Evolutionary conservation across 2,113 vertebrate genomes (phyloP), one percentile per base, ranked within the genome.

Genomic region (Macquaria ambigua): DNA sequence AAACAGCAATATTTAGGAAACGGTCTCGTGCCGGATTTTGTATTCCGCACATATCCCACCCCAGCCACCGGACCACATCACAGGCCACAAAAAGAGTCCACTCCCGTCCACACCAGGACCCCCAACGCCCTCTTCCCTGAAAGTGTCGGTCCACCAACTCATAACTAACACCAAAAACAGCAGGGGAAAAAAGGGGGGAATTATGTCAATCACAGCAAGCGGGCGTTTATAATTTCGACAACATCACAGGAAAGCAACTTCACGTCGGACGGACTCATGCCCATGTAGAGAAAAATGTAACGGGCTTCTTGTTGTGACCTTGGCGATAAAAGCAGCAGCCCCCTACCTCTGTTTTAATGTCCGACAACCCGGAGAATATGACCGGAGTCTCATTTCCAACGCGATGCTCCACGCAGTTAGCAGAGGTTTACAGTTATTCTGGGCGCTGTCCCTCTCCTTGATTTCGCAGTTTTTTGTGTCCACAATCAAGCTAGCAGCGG

Each of bases 401-500:
- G 28, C 91, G 89, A 74, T 87, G 87, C 84, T 84, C 74, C 68
- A 16, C 68, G 48, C 87, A 78, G 76, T 88, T 84, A 6, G 68
- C 72, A 61, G 77, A 89, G 87, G 86, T 88, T 90, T 79, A 82
- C 85, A 81, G 89, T 93, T 93, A 89, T 94, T 92, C 89, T 88
- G 94, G 94, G 94, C 94, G 94, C 94, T 95, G 94, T 93, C 94
- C 92, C 90, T 93, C 93, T 93, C 90, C 90, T 82, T 55, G 92
- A 92, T 93, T 93, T 95, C 93, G 92, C 93, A 92, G 92, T 94
- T 94, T 92, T 94, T 90, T 90, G 89, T 87, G 85, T 85, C 89
- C 85, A 75, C 64, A 43, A n/a, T 89, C 52, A 92, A 92, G 68
- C 0, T 4, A 20, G 4, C 71, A 0, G n/a, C 4, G 61, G 34